Evolutionary conservation across 2,113 vertebrate genomes (phyloP).

Genomic region (Dipodomys stephensi): DNA sequence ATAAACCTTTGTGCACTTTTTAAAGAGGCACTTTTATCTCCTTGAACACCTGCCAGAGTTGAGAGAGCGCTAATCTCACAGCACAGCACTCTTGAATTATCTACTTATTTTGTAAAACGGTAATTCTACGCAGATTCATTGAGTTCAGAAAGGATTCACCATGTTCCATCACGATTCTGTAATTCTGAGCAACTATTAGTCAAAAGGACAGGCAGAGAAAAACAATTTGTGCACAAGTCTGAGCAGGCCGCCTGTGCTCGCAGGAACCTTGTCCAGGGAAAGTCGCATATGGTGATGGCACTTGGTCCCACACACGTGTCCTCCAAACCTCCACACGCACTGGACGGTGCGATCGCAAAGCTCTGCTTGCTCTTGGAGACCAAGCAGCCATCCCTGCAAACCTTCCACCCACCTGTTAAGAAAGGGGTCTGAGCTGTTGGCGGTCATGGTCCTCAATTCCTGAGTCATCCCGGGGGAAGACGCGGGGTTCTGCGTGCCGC

Average conservation of each 20-base stretch:
- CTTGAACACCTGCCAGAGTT: not conserved
- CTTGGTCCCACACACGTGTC: no score
- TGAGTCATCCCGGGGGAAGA: constrained; percentile 97
- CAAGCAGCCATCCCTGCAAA: constrained; percentile 12
- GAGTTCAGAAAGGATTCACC: constrained; percentile 75
- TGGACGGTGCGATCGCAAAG: no score
- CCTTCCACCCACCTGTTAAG: constrained; percentile 95
- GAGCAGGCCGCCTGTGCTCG: constrained; percentile 84
- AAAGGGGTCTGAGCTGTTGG: constrained; percentile 99
- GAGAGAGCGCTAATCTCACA: no score
- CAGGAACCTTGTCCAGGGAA: no score
- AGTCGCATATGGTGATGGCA: no score
- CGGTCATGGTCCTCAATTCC: constrained; percentile 98
- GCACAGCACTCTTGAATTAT: no score
- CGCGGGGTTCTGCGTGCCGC: constrained; percentile 93
- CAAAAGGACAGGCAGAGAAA: constrained; percentile 79
- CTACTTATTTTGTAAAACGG: no score
- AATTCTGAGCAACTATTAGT: constrained; percentile 82
- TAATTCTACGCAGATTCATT: not conserved
- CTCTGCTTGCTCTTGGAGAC: no score
- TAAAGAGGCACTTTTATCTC: not conserved
- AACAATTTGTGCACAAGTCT: constrained; percentile 82
- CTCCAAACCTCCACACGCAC: not conserved
- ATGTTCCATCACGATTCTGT: constrained; percentile 78
- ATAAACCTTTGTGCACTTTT: not conserved